Evolutionary conservation across 1,140 invertebrate genomes (phyloP).

Genomic region (Callitettix versicolor): DNA sequence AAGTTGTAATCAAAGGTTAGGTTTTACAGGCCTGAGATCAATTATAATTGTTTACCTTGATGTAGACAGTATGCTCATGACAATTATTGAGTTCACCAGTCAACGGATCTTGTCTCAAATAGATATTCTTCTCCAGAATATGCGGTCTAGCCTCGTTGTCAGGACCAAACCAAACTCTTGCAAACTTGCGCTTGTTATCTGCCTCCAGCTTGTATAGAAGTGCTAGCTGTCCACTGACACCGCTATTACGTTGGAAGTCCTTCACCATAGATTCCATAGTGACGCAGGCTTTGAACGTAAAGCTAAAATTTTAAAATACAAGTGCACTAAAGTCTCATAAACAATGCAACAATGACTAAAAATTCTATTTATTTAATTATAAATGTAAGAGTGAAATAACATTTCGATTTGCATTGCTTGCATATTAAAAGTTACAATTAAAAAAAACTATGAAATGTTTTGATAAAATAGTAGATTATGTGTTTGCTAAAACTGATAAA

Average conservation of each 20-base stretch:
- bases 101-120: conserved; percentile 16
- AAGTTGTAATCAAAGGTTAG: no score
- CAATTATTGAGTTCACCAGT: conserved; percentile 42
- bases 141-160: conserved; percentile 31
- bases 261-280: conserved; percentile 55
- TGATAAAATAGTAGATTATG: no score
- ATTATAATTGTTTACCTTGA: no score
- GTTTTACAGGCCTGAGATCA: no score
- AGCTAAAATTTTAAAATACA: conserved; percentile 41
- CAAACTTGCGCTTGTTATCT: conserved; percentile 72
- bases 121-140: conserved; percentile 31
- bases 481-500: no score
- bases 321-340: background rate
- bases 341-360: no score
- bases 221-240: conserved; percentile 32
- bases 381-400: no score
- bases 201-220: conserved; percentile 72
- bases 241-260: conserved; percentile 6
- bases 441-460: no score
- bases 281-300: conserved; percentile 80
- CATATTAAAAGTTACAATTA: no score
- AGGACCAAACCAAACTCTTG: conserved; percentile 62
- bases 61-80: conserved; percentile 60
- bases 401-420: no score
- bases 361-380: no score